Evolutionary conservation across 2,888 invertebrate genomes (phyloP).

Genomic region (Cactoblastis cactorum): DNA sequence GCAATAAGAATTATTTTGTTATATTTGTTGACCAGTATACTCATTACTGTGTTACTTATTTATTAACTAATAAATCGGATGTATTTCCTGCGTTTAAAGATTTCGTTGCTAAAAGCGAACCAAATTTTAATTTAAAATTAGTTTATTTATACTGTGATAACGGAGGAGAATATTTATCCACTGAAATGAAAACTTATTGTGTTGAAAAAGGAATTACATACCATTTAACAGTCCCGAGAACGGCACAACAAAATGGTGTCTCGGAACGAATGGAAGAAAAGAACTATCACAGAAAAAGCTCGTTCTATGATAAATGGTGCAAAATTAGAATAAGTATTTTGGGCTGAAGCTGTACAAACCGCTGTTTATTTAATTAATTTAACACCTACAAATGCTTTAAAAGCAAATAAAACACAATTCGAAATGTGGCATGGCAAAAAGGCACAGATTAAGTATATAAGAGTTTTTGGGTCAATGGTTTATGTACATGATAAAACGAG

Average conservation of each 20-base stretch:
- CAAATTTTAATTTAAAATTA: constrained; percentile 26
- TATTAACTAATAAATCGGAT: not conserved
- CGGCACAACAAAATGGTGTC: constrained; percentile 14
- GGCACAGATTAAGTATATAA: constrained; percentile 4
- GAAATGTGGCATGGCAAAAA: constrained; percentile 12
- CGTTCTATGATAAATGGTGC: not conserved
- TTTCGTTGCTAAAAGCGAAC: not conserved
- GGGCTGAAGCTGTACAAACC: not conserved
- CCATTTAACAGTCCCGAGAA: constrained; percentile 13
- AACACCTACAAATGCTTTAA: constrained; percentile 7
- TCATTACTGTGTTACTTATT: too few relatives aligned
- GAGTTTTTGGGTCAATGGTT: too few relatives aligned
- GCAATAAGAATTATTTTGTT: too few relatives aligned
- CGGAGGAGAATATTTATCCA: constrained; percentile 36
- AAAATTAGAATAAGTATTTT: not conserved
- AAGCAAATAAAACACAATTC: constrained; percentile 1
- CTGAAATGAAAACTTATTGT: constrained; percentile 27
- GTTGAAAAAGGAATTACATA: constrained; percentile 12
- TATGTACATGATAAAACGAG: too few relatives aligned
- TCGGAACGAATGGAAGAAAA: not conserved
- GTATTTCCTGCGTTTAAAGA: not conserved
- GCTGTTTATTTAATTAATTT: constrained; percentile 4
- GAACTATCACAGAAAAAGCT: not conserved
- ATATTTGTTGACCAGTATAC: too few relatives aligned
- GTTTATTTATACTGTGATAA: constrained; percentile 37